Base-by-base conservation (phyloP, 2,113 vertebrate species). In the Ictalurus furcatus region DNA sequence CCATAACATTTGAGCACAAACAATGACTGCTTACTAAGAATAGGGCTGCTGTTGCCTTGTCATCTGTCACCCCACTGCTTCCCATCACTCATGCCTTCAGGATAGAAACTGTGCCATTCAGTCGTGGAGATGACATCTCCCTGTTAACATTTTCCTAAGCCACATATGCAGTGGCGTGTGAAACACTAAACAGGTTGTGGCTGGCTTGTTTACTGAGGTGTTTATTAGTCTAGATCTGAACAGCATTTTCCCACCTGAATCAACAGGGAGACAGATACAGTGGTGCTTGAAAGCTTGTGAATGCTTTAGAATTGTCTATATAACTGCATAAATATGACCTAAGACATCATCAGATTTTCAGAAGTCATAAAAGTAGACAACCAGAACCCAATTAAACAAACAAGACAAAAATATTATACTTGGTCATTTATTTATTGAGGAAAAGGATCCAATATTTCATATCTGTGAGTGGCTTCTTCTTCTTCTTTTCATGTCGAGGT, bases 21-120 rank as follows among this genome's bases (percentile, higher is more conserved):
- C 52, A 86, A 44, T 28, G 76, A 56, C 82, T 54, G 87, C 28
- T 37, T 84, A 63, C 88, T 88, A 90, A 87, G 78, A 88, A 90
- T 87, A 91, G 84, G 34, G 71, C 63, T 14, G 63, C 88, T 71
- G 67, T 76, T 82, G 48, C 44, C 74, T 71, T 52, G 34, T 91
- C 88, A 89, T 86, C 90, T 88, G 90, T 90, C 89, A 88, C 79
- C 90, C 34, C n/a, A 30, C 65, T 73, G 37, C 82, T 25, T 25
- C 52, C 91, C 74, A 16, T 65, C 37, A 67, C 80, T 54, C 14
- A 25, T 17, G 37, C 85, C 85, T 84, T 44, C 80, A 85, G 54
- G 34, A 48, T 28, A 30, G 19, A 52, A 65, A 21, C 40, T 28
- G 1, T 69, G n/a, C 34, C 58, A 69, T 30, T 73, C 65, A 23